phyloP scores from a whole-genome alignment of 2,888 invertebrate genomes.

The Elmis aenea region DNA sequence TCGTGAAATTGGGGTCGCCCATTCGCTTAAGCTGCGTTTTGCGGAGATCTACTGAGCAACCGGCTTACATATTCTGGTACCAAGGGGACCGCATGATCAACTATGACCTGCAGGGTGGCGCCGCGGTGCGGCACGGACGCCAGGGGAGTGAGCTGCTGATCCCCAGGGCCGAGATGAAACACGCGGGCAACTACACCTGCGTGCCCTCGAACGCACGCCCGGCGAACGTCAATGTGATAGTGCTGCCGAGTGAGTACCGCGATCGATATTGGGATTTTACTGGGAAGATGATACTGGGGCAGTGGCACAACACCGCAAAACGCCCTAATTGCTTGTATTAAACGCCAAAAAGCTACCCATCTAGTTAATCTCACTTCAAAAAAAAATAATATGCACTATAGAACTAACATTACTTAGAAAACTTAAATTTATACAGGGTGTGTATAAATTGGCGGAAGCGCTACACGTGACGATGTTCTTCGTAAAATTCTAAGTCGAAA shows the following conservation, averaged over 20 bases:
- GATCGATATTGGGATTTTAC: constrained; percentile 13
- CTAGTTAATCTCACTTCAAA: no score
- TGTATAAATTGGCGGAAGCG: no score
- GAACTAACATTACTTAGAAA: no score
- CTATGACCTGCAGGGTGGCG: constrained; percentile 64
- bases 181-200: constrained; percentile 78
- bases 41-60: constrained; percentile 62
- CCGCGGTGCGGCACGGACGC: constrained; percentile 50
- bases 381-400: no score
- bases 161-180: constrained; percentile 52
- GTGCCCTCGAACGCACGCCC: constrained; percentile 73
- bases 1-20: constrained; percentile 67
- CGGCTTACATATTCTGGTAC: constrained; percentile 76
- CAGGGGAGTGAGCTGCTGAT: constrained; percentile 50
- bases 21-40: constrained; percentile 66
- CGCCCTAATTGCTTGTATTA: no score
- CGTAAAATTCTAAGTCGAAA: no score
- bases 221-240: constrained; percentile 70
- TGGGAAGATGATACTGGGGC: constrained; percentile 6
- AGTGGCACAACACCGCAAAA: no score
- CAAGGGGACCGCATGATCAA: constrained; percentile 82
- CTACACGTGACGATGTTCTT: no score
- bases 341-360: no score
- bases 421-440: no score
- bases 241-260: constrained; percentile 34